A percentile compares a stretch with the other conserved stretches of the same genome.
phyloP scores from a whole-genome alignment of 1,140 invertebrate genomes.

The Diabrotica virgifera region DNA sequence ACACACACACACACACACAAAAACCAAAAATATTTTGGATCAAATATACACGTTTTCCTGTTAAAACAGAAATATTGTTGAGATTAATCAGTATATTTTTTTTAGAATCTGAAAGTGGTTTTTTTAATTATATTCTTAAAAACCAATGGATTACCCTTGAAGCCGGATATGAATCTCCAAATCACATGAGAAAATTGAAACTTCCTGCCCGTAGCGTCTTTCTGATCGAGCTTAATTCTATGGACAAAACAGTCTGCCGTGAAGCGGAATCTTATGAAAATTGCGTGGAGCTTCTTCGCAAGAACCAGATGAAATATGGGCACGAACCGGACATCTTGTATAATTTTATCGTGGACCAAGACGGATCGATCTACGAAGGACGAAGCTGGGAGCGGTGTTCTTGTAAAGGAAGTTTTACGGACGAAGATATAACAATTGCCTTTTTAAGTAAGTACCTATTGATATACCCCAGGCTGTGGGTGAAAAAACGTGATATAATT shows the following conservation, averaged over 20 bases:
- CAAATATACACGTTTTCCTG: too few relatives aligned
- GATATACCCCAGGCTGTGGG: too few relatives aligned
- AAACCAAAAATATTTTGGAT: too few relatives aligned
- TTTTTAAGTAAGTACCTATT: conserved; percentile 11
- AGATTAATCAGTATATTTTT: too few relatives aligned
- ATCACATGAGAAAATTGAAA: neutral
- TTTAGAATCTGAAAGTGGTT: too few relatives aligned
- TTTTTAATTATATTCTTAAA: neutral
- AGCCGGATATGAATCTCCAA: too few relatives aligned
- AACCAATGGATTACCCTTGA: neutral
- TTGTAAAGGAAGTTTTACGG: neutral
- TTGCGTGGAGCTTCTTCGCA: neutral
- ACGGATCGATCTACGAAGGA: conserved; percentile 16
- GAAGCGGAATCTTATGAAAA: neutral
- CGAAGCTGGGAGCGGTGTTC: conserved; percentile 11
- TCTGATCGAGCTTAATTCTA: neutral
- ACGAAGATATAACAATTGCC: neutral
- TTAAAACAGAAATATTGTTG: too few relatives aligned
- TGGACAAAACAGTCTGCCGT: neutral
- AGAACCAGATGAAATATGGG: neutral
- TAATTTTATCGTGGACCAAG: conserved; percentile 18
- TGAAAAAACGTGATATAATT: too few relatives aligned
- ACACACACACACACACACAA: too few relatives aligned
- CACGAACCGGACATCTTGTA: conserved; percentile 3
- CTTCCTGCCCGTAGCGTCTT: neutral